Evolutionary conservation across 2,888 invertebrate genomes (phyloP), one percentile per base, ranked within the genome.

Genomic region (Drosophila tripunctata): DNA sequence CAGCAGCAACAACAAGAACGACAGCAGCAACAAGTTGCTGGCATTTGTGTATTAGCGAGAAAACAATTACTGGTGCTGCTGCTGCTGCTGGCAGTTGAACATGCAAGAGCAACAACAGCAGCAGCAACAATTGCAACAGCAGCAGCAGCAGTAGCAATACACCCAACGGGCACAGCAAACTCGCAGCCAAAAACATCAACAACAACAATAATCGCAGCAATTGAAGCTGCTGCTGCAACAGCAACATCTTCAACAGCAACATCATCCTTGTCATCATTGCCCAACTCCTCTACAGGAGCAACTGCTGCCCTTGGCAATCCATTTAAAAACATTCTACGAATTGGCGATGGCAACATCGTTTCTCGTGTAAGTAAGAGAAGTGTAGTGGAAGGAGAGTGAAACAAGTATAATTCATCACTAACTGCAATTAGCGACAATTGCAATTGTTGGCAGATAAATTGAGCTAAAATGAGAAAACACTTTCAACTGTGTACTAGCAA

Each of bases 321-420:
- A 31, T 75, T 90, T 45, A 88, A 89, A 55, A 87, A 88, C 33
- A 82, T 89, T 60, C 64, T 90, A 15, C 82, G 90, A 48, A 89
- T 91, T 36, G 90, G 88, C 2, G 91, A 91, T 80, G 91, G 91
- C 64, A 91, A 88, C 69, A 79, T 90, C 41, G 85, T 91, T 44
- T 79, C 79, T 3, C 80, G 88, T 72, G 91, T 91, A 87, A 89
- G 90, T 79, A 41, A 27, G 27, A 3, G 3, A 27, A 14, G 14
- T 8, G 6, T 15, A 15, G 10, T 31, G 36, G 4, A n/a, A 6
- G 8, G 22, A 2, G 15, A 1, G 21, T 5, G 17, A 21, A 40
- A 22, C 41, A 36, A 54, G 27, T 40, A 36, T 48, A 67, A 77
- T 78, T 76, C 72, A 71, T 70, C 74, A 78, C 70, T 75, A 78